A percentile compares a stretch with the other conserved stretches of the same genome.
phyloP scores from a whole-genome alignment of 2,113 vertebrate species.

The Myotis brandtii region DNA sequence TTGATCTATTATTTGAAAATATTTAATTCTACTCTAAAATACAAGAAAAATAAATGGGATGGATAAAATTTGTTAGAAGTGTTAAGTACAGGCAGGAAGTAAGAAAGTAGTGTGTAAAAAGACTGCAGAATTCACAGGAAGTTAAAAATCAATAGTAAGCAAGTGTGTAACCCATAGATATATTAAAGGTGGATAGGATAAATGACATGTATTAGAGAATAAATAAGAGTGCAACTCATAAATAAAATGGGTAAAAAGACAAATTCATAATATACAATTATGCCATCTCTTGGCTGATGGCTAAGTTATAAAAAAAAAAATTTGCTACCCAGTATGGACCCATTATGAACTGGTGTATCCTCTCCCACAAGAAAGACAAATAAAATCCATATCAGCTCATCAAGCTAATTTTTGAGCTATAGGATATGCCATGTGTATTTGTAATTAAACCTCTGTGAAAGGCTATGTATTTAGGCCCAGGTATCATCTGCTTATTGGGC shows the following conservation, averaged over 20 bases:
- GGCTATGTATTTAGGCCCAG: background rate
- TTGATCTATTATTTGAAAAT: conserved; percentile 47
- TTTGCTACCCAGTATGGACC: background rate
- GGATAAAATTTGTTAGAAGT: background rate
- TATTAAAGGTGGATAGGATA: background rate
- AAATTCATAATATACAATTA: background rate
- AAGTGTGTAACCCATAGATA: background rate
- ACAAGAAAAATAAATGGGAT: conserved; percentile 41
- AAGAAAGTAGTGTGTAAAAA: conserved; percentile 30
- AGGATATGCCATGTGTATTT: background rate
- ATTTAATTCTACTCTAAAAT: conserved; percentile 31
- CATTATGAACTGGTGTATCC: background rate
- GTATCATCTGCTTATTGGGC: background rate
- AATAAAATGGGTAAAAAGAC: background rate
- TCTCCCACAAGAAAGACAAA: conserved; percentile 5
- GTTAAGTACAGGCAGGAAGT: background rate
- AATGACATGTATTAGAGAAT: background rate
- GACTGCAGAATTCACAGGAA: background rate
- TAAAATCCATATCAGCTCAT: background rate
- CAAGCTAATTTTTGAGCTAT: background rate
- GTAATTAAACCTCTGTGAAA: background rate
- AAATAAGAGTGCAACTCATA: background rate
- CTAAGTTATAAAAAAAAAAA: conserved; percentile 13
- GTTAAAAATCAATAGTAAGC: conserved; percentile 22
- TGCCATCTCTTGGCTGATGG: background rate